phyloP scores from a whole-genome alignment of 2,113 vertebrate species.

The Setophaga petechia region DNA sequence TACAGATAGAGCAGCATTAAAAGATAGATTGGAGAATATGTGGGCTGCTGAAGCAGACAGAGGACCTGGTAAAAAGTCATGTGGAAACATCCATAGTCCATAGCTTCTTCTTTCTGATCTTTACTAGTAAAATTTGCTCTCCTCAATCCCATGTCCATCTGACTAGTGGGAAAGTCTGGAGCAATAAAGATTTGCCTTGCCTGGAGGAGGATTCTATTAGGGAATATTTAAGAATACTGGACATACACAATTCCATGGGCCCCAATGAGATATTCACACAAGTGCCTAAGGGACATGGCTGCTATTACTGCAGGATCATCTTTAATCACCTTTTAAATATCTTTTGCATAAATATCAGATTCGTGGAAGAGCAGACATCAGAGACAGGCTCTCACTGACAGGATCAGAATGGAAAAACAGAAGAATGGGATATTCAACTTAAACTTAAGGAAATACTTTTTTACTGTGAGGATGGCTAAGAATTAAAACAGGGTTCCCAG shows the following conservation, averaged over 20 bases:
- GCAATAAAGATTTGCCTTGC: background rate
- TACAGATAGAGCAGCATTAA: background rate
- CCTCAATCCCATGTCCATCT: background rate
- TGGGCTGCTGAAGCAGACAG: background rate
- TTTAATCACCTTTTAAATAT: background rate
- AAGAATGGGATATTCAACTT: background rate
- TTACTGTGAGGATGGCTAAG: background rate
- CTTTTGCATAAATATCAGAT: background rate
- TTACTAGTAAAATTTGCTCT: background rate
- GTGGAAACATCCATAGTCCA: background rate
- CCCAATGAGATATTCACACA: fast-evolving
- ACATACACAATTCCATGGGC: background rate
- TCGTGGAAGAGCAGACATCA: background rate
- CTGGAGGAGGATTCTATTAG: background rate
- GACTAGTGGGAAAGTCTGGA: background rate
- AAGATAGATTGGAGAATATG: background rate
- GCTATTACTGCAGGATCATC: background rate
- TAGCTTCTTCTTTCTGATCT: background rate
- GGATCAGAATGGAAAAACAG: fast-evolving
- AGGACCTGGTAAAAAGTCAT: background rate
- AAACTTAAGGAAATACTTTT: background rate
- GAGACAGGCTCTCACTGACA: background rate
- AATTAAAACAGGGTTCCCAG: background rate
- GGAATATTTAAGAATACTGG: background rate
- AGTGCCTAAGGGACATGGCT: background rate